Conservation (phyloP, 1,140 invertebrate species). For the Tenebrio molitor region DNA sequence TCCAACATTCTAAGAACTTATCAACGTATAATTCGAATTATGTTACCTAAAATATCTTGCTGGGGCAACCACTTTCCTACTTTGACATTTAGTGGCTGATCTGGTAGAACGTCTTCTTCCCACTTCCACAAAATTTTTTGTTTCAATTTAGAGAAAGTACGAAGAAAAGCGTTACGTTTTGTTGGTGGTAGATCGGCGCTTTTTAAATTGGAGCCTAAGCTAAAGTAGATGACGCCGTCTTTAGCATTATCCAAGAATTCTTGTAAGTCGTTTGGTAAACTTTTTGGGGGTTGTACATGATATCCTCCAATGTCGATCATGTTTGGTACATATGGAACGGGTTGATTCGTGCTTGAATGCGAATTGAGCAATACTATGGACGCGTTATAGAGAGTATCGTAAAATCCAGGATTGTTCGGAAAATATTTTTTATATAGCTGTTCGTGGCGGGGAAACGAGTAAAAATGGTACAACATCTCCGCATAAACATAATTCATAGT, state of each 20-base stretch:
- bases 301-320: slow-evolving; percentile 71
- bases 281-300: slow-evolving; percentile 65
- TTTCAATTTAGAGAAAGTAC: slow-evolving; percentile 60
- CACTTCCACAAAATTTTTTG: too few species aligned
- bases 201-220: slow-evolving; percentile 71
- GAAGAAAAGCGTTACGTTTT: slow-evolving; percentile 57
- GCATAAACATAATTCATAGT: too few species aligned
- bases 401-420: slow-evolving; percentile 65
- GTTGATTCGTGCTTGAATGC: slow-evolving; percentile 69
- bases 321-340: slow-evolving; percentile 69
- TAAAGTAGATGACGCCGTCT: slow-evolving; percentile 75
- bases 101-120: too few species aligned
- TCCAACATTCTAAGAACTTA: too few species aligned
- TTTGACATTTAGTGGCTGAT: slow-evolving; percentile 73
- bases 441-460: slow-evolving; percentile 62
- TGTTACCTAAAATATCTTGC: slow-evolving; percentile 77
- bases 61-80: slow-evolving; percentile 79
- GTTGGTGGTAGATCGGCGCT: slow-evolving; percentile 66
- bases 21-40: too few species aligned
- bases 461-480: too few species aligned
- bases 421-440: slow-evolving; percentile 63
- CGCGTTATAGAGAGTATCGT: slow-evolving; percentile 67
- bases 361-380: slow-evolving; percentile 72
- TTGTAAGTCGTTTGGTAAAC: slow-evolving; percentile 66
- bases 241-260: slow-evolving; percentile 68